Evolutionary conservation across 2,797 vertebrate genomes (phyloP).

Genomic region (Crocodylus rhombifer): DNA sequence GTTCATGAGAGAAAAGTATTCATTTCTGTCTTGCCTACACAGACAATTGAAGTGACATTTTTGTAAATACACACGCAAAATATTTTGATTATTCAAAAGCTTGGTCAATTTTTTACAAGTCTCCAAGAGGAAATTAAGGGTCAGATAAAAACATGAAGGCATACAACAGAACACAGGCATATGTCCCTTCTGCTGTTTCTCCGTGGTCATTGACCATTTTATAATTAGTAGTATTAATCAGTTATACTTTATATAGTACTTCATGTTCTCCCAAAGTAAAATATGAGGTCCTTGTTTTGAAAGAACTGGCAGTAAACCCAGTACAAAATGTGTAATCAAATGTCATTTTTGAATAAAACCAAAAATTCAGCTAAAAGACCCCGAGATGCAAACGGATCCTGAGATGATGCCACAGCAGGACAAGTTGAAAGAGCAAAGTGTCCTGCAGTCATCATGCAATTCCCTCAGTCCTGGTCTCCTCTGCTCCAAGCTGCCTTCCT

Average conservation of each 20-base stretch:
- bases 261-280: too few relatives aligned
- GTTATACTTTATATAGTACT: too few relatives aligned
- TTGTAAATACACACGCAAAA: neutral
- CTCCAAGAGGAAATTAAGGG: neutral
- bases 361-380: neutral
- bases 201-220: too few relatives aligned
- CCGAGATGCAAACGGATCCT: too few relatives aligned
- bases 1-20: neutral
- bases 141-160: neutral
- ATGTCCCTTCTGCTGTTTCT: neutral
- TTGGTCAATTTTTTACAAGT: fast-evolving
- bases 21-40: neutral
- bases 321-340: neutral
- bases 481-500: neutral
- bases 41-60: neutral
- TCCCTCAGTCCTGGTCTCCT: neutral
- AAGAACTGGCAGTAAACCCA: neutral
- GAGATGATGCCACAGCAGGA: neutral
- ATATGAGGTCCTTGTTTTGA: too few relatives aligned
- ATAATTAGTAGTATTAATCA: too few relatives aligned
- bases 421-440: neutral
- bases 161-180: neutral
- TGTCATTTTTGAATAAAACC: neutral
- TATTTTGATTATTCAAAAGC: neutral
- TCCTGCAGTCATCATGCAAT: fast-evolving